phyloP scores from a whole-genome alignment of 2,888 invertebrate species.

The Torymus texanus region DNA sequence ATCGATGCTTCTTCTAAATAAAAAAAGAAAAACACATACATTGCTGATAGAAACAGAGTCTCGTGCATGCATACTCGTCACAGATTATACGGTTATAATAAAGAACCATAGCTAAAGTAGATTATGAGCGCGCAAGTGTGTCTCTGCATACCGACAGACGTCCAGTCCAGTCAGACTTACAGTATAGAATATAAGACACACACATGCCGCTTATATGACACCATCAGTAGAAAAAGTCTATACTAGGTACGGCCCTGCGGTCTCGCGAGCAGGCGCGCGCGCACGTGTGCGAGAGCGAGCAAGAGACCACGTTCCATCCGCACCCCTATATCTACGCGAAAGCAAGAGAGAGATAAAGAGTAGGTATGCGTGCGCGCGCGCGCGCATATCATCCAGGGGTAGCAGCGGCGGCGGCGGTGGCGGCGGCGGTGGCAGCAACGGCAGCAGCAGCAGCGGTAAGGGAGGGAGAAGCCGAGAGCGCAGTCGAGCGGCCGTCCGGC shows the following conservation, averaged over 20 bases:
- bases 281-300: slow-evolving; percentile 5
- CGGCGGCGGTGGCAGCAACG: slow-evolving; percentile 24
- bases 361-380: neutral
- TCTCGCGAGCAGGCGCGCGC: slow-evolving; percentile 3
- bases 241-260: slow-evolving; percentile 32
- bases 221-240: slow-evolving; percentile 3
- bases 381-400: neutral
- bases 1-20: too few species aligned
- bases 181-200: too few species aligned
- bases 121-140: neutral
- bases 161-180: too few species aligned
- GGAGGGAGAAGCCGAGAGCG: slow-evolving; percentile 70
- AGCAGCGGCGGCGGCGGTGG: slow-evolving; percentile 23
- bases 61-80: too few species aligned
- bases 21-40: too few species aligned
- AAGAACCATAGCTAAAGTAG: neutral
- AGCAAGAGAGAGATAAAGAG: neutral
- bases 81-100: too few species aligned
- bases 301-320: neutral
- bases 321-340: too few species aligned
- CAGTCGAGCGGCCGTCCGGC: slow-evolving; percentile 75
- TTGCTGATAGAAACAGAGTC: too few species aligned
- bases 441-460: slow-evolving; percentile 33
- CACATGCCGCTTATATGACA: too few species aligned
- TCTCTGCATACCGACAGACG: neutral